phyloP scores from a whole-genome alignment of 2,797 vertebrate genomes.

The Caiman crocodilus region DNA sequence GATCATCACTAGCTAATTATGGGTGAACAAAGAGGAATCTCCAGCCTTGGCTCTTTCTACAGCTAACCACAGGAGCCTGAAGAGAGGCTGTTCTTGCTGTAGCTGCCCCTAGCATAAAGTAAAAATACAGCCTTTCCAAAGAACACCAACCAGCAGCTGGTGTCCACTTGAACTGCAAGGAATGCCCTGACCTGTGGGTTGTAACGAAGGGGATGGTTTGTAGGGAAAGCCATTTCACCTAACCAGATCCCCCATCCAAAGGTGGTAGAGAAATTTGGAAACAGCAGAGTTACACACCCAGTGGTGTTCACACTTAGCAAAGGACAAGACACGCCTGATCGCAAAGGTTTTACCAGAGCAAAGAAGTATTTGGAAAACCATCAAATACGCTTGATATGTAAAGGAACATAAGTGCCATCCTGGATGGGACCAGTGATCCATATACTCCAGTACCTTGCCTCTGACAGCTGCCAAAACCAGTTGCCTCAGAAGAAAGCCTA shows the following conservation, averaged over 20 bases:
- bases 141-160: neutral
- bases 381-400: neutral
- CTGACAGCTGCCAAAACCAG: neutral
- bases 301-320: neutral
- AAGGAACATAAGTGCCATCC: neutral
- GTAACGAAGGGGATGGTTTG: conserved; percentile 1
- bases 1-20: neutral
- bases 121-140: no score
- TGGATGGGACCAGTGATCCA: fast-evolving
- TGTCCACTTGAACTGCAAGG: neutral
- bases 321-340: conserved; percentile 44
- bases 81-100: neutral
- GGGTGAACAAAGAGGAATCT: neutral
- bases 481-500: neutral
- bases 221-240: neutral
- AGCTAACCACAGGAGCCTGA: neutral
- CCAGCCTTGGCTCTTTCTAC: neutral
- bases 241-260: neutral
- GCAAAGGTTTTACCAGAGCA: conserved; percentile 9
- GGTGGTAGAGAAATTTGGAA: conserved; percentile 18
- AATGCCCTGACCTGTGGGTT: neutral
- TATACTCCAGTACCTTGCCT: neutral
- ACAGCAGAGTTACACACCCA: conserved; percentile 27
- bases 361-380: conserved; percentile 7
- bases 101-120: neutral